Evolutionary conservation across 2,113 vertebrate genomes (phyloP), one percentile per base, ranked within the genome.

Genomic region (Pterocles gutturalis): DNA sequence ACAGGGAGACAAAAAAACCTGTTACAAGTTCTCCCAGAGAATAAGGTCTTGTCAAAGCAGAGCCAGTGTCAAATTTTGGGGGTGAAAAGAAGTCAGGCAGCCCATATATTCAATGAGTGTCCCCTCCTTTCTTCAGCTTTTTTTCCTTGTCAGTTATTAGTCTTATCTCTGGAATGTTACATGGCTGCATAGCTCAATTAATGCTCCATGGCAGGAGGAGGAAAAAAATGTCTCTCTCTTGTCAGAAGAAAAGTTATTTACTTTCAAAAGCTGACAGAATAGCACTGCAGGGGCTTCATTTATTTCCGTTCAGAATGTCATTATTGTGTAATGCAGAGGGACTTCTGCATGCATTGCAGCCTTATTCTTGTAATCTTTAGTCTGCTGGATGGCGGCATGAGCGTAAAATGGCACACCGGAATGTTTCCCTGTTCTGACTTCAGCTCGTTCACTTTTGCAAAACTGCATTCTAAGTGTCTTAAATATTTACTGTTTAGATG

Each of bases 161-260:
- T 95, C 80, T 70, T 84, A 48, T 95, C 67, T 89, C 65, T 79
- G 90, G 96, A 94, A 94, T 96, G 96, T 95, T 97, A 96, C 93
- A 83, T 94, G 97, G 90, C 97, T 95, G 89, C 96, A 94, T 96
- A 94, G 90, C 97, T 98, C 98, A 98, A 98, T 98, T 98, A 98
- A 98, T 98, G 97, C 95, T 97, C 93, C 66, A 48, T 97, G 97
- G 97, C 97, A 98, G 98, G 96, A 98, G 96, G 96, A 97, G 89
- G 96, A 96, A 95, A 97, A 97, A 97, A 98, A 96, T 73, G 73
- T 97, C 96, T 98, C 93, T 97, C 96, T 98, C 97, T 97, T 98
- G 98, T 98, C 98, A 98, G 97, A 87, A 98, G 98, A 78, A 41
- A 98, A 98, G 98, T 98, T 98, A 98, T 98, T 98, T 98, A 98